phyloP scores from a whole-genome alignment of 2,888 invertebrate species.

The Aricia artaxerxes region DNA sequence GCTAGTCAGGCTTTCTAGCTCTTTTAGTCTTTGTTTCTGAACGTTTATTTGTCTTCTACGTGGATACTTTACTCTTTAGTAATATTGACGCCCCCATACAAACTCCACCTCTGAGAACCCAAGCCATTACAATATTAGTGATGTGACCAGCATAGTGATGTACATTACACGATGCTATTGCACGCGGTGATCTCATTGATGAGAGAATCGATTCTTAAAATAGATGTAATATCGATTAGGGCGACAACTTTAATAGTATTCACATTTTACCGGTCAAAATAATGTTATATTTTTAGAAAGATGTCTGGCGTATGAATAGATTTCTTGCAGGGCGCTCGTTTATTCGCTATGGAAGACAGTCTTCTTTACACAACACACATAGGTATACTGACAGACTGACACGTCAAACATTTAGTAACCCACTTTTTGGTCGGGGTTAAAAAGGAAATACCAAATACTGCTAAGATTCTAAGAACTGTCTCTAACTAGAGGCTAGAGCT shows the following conservation, averaged over 20 bases:
- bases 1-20: no score
- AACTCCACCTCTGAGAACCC: constrained; percentile 15
- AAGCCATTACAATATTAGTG: constrained; percentile 17
- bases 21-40: no score
- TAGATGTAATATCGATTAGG: constrained; percentile 23
- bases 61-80: background rate
- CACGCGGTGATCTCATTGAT: constrained; percentile 15
- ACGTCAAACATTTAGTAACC: no score
- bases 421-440: no score
- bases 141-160: background rate
- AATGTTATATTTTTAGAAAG: constrained; percentile 4
- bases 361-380: no score
- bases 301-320: background rate
- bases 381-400: no score
- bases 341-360: no score
- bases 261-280: background rate
- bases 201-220: constrained; percentile 21
- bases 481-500: no score
- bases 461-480: no score
- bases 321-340: background rate
- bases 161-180: constrained; percentile 6
- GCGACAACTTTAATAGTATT: background rate
- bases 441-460: no score
- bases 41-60: background rate
- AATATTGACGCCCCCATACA: constrained; percentile 10